These are phyloP conservation scores for Dermochelys coriacea DNA, from an alignment of 2,797 vertebrate species.

Conservation along the genomic window DNA sequence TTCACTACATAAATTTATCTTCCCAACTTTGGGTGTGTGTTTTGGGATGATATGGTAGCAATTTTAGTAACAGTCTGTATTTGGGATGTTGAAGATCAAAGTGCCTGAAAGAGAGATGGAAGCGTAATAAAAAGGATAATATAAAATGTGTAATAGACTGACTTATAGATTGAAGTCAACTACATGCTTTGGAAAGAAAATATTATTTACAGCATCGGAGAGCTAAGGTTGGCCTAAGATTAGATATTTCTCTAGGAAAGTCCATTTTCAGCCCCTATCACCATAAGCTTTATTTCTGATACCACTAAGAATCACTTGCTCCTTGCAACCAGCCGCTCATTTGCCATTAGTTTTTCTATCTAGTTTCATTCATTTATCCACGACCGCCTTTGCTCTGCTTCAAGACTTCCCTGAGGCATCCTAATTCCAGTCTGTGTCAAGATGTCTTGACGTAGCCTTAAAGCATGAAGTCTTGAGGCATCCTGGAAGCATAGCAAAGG, in stretches of 20 bases:
- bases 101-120: background rate
- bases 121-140: background rate
- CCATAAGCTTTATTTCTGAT: background rate
- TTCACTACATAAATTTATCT: background rate
- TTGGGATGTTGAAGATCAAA: background rate
- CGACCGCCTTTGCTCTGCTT: conserved; percentile 56
- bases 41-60: background rate
- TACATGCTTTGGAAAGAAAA: background rate
- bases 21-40: background rate
- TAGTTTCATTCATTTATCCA: conserved; percentile 53
- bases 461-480: conserved; percentile 51
- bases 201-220: background rate
- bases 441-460: conserved; percentile 33
- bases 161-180: background rate
- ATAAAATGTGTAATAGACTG: background rate
- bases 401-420: conserved; percentile 68
- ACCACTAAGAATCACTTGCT: conserved; percentile 10
- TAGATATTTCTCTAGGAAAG: background rate
- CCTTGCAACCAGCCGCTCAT: background rate
- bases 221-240: background rate
- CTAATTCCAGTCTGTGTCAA: conserved; percentile 1
- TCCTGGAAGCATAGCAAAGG: conserved; percentile 33
- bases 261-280: background rate
- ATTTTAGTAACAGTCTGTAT: background rate
- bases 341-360: conserved; percentile 42